Evolutionary conservation across 2,797 vertebrate genomes (phyloP).

Genomic region (Clarias fuscus): DNA sequence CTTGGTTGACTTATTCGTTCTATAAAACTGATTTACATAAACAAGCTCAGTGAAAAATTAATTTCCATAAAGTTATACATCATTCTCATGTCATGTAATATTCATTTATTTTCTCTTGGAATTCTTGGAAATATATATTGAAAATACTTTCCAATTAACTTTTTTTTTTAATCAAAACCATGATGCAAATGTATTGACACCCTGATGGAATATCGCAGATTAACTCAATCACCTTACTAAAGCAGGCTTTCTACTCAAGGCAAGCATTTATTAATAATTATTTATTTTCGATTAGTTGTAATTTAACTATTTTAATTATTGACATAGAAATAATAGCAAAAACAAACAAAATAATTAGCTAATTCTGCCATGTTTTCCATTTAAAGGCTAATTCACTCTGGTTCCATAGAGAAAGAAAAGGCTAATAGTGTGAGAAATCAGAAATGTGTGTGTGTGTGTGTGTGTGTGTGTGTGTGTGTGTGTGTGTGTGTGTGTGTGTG

Average conservation of each 20-base stretch:
- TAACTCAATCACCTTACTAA: not conserved
- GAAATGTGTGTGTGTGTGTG: conserved; percentile 18
- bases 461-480: not conserved
- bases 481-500: conserved; percentile 2
- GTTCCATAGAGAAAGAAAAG: conserved; percentile 4
- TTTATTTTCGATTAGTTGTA: not conserved
- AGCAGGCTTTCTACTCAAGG: not conserved
- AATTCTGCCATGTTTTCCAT: not conserved
- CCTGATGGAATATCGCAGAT: not conserved
- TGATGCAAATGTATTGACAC: not conserved
- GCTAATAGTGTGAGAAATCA: conserved; percentile 26
- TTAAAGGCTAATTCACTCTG: conserved; percentile 4
- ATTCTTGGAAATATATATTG: too few species aligned
- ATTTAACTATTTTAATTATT: conserved; percentile 2
- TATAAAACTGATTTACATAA: too few species aligned
- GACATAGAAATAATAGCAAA: not conserved
- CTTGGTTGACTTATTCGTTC: too few species aligned
- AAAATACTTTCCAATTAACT: not conserved
- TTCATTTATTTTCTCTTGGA: too few species aligned
- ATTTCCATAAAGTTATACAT: too few species aligned
- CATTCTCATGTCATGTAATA: too few species aligned
- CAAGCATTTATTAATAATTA: not conserved
- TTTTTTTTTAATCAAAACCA: not conserved
- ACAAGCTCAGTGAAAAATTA: too few species aligned
- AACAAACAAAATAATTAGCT: not conserved